phyloP scores from a whole-genome alignment of 1,140 invertebrate genomes.

The Drosophila setifemur region DNA sequence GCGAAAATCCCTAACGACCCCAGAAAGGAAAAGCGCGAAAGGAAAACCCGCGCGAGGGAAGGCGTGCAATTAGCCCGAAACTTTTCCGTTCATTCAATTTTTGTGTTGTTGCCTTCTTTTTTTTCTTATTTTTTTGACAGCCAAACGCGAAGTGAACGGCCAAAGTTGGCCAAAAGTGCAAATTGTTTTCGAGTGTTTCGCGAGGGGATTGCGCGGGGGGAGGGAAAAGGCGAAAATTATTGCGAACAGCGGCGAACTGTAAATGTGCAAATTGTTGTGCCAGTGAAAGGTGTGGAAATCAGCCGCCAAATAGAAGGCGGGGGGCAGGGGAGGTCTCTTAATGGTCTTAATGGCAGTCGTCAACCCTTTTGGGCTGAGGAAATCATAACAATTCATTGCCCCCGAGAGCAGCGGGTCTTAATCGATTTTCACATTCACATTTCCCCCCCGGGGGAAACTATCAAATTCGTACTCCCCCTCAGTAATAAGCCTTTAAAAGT shows the following conservation, averaged over 20 bases:
- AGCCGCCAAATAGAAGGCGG: background rate
- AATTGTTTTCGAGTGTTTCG: conserved; percentile 63
- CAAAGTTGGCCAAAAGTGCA: conserved; percentile 43
- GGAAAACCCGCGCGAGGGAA: background rate
- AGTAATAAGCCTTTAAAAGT: conserved; percentile 55
- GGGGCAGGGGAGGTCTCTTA: background rate
- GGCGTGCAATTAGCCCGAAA: conserved; percentile 41
- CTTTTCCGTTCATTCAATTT: conserved; percentile 12
- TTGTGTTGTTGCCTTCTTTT: background rate
- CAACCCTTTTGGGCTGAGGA: background rate
- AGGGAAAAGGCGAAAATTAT: background rate
- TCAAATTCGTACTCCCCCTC: conserved; percentile 23
- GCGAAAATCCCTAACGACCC: too few relatives aligned
- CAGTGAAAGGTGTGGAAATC: conserved; percentile 28
- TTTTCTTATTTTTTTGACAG: background rate
- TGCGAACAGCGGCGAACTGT: conserved; percentile 15
- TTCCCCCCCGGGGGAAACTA: conserved; percentile 23
- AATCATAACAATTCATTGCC: conserved; percentile 50
- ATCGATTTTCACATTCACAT: conserved; percentile 49
- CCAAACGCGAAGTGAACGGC: background rate
- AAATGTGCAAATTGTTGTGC: conserved; percentile 49
- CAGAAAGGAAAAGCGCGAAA: conserved; percentile 31
- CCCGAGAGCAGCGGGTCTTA: conserved; percentile 23
- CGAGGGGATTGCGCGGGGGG: too few relatives aligned
- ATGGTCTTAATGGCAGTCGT: conserved; percentile 34